These are phyloP conservation scores for Cantharis flavilabris DNA, from an alignment of 2,888 invertebrate species.

Conservation along the genomic window DNA sequence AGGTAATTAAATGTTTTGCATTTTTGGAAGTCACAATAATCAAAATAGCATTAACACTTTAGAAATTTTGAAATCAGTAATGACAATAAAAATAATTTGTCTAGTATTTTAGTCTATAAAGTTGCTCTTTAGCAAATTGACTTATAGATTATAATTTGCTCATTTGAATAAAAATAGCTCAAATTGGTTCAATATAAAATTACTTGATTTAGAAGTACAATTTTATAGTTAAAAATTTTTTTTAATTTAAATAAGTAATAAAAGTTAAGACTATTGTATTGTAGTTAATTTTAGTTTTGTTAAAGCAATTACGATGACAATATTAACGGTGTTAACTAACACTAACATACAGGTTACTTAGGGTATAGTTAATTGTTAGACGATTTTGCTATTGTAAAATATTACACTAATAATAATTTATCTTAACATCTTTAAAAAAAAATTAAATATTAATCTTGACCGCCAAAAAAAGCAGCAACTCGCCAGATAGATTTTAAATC, in stretches of 20 bases:
- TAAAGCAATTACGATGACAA: conserved; percentile 44
- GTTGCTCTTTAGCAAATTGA: neutral
- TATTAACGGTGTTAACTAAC: conserved; percentile 46
- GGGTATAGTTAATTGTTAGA: conserved; percentile 39
- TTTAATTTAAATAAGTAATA: neutral
- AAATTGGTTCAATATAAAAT: conserved; percentile 7
- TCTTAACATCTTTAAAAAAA: neutral
- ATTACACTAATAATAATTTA: neutral
- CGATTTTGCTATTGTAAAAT: conserved; percentile 40
- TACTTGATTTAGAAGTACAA: neutral
- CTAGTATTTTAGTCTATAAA: conserved; percentile 8
- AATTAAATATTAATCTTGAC: neutral
- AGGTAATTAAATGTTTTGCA: conserved; percentile 6
- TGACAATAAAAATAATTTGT: conserved; percentile 33
- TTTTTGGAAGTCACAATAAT: conserved; percentile 19
- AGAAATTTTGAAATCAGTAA: conserved; percentile 31
- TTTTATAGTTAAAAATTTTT: neutral
- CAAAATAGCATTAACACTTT: conserved; percentile 14
- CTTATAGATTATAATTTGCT: neutral
- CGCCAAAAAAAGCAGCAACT: neutral
- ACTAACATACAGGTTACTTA: conserved; percentile 48
- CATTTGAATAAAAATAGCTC: conserved; percentile 13
- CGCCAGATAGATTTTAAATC: neutral
- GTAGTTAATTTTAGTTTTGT: conserved; percentile 9
- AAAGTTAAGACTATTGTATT: neutral